A percentile compares a stretch with the other conserved stretches of the same genome.
Evolutionary conservation across 1,140 invertebrate genomes (phyloP).

Genomic region (Dryas iulia): DNA sequence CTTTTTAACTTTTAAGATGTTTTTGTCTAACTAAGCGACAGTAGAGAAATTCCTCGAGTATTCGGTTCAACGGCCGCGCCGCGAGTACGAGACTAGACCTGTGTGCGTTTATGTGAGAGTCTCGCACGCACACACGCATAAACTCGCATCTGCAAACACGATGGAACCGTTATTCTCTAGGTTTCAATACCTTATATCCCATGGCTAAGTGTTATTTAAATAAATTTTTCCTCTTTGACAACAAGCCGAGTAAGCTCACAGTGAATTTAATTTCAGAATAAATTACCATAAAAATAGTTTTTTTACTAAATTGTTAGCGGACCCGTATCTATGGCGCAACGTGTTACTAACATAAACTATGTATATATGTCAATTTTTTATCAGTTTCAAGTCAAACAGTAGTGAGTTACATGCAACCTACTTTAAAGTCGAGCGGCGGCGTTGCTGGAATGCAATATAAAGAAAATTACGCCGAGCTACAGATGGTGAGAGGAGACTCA

Average conservation of each 20-base stretch:
- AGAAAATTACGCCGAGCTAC: constrained; percentile 20
- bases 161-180: constrained; percentile 64
- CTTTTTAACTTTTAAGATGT: constrained; percentile 1
- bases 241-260: not conserved
- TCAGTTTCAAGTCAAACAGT: constrained; percentile 2
- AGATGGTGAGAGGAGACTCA: constrained; percentile 39
- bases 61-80: constrained; percentile 76
- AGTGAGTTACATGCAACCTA: constrained; percentile 35
- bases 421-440: constrained; percentile 32
- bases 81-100: constrained; percentile 47
- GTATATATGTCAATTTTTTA: constrained; percentile 11
- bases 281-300: not conserved
- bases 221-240: not conserved
- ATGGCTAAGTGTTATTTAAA: constrained; percentile 1
- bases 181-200: constrained; percentile 2
- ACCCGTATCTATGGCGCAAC: not conserved
- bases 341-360: not conserved
- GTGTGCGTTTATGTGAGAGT: constrained; percentile 49
- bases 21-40: constrained; percentile 30
- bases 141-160: constrained; percentile 69
- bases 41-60: constrained; percentile 77
- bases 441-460: constrained; percentile 37
- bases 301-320: not conserved
- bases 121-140: constrained; percentile 57
- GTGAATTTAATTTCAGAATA: not conserved